Percentiles rank a stretch among this genome's conserved stretches.
phyloP scores from a whole-genome alignment of 37 sponge, comb jelly and placozoan species.

The Hormiphora californensis region DNA sequence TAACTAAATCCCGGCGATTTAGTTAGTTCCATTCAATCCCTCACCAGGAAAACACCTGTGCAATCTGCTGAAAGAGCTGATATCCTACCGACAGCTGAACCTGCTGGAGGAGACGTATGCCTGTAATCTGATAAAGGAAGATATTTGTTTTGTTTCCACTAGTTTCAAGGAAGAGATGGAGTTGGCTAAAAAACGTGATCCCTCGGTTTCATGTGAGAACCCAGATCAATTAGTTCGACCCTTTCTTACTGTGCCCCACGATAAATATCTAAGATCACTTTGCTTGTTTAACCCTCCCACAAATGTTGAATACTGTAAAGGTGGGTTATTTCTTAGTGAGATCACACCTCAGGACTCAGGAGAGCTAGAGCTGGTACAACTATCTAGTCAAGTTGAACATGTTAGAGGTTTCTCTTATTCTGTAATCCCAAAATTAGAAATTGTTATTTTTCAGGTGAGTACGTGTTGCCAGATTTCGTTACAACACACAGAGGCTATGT shows the following conservation, averaged over 20 bases:
- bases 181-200: conserved; percentile 49
- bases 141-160: conserved; percentile 77
- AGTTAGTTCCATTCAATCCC: no score
- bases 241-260: no score
- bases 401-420: background rate
- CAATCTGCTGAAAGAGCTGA: conserved; percentile 87
- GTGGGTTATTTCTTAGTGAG: no score
- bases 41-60: conserved; percentile 73
- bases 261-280: no score
- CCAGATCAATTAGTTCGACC: no score
- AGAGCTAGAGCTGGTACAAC: no score
- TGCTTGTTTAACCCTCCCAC: no score
- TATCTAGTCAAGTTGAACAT: no score
- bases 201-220: background rate
- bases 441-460: conserved; percentile 67
- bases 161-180: conserved; percentile 77
- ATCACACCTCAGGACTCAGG: no score
- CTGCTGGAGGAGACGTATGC: conserved; percentile 96
- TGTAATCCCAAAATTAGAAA: background rate
- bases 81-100: conserved; percentile 93
- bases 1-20: no score
- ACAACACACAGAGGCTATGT: conserved; percentile 67
- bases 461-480: conserved; percentile 87
- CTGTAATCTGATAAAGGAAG: conserved; percentile 97
- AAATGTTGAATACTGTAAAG: no score